These are phyloP conservation scores for Murina feae DNA, from an alignment of 2,113 vertebrate species.

Conservation along the genomic window DNA sequence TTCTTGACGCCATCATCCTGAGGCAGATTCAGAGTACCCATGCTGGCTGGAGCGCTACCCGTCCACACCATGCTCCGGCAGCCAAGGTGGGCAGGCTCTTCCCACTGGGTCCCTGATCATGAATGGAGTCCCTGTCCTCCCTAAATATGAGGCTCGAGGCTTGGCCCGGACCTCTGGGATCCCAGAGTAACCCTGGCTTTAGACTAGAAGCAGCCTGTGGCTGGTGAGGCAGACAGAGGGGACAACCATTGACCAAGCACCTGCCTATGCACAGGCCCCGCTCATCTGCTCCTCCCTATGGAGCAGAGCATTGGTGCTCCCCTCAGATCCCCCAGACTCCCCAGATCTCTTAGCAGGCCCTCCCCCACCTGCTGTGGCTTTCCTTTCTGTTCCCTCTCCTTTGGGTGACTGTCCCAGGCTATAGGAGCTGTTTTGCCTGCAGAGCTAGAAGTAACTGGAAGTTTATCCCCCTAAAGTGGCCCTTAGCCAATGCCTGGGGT, in stretches of 20 bases:
- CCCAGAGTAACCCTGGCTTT: not conserved
- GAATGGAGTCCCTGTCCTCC: not conserved
- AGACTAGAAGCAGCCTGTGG: not conserved
- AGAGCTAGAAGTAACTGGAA: not conserved
- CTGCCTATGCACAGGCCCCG: not conserved
- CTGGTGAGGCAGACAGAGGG: not conserved
- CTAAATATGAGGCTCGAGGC: not conserved
- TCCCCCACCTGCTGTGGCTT: not conserved
- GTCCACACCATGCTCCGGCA: rapidly evolving
- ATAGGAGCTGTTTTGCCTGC: not conserved
- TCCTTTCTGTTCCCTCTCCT: not conserved
- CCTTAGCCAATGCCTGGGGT: not conserved
- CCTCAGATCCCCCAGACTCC: not conserved
- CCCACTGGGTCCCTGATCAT: not conserved
- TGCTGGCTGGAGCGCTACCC: too few species aligned
- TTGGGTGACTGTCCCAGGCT: not conserved
- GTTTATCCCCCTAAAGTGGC: not conserved
- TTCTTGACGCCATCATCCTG: not conserved
- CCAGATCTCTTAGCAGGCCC: not conserved
- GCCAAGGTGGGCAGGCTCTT: not conserved
- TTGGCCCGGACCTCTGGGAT: not conserved
- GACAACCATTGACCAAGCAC: rapidly evolving
- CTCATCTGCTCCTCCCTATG: not conserved
- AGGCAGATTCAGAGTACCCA: not conserved
- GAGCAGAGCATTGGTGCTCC: not conserved